These are phyloP conservation scores for Enoplosus armatus DNA, from an alignment of 2,797 vertebrate genomes.

Conservation along the genomic window DNA sequence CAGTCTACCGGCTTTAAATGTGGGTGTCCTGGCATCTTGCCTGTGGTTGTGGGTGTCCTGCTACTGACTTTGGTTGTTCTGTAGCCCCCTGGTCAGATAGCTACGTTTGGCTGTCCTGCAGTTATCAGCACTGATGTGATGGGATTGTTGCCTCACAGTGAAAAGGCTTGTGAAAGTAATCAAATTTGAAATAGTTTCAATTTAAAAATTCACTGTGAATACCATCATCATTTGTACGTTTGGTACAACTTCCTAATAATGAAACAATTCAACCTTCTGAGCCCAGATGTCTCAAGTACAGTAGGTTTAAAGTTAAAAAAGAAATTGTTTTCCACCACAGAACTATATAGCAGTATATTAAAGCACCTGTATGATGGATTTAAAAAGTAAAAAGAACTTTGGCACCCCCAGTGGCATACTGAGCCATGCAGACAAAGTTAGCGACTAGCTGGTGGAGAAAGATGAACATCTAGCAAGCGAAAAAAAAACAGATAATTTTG, in stretches of 20 bases:
- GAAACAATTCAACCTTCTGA: background rate
- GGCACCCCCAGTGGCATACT: background rate
- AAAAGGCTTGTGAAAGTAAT: background rate
- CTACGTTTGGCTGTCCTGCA: slow-evolving; percentile 2
- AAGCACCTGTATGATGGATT: background rate
- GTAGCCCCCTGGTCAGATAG: slow-evolving; percentile 19
- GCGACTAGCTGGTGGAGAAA: no score
- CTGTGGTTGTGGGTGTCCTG: slow-evolving; percentile 43
- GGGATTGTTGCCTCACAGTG: background rate
- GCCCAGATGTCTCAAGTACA: background rate
- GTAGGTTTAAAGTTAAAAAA: background rate
- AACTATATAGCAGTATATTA: no score
- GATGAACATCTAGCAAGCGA: background rate
- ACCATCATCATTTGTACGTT: background rate
- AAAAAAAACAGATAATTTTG: background rate
- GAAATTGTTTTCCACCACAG: no score
- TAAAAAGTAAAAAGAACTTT: background rate
- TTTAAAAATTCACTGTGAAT: background rate
- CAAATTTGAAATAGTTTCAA: background rate
- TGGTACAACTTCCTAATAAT: background rate
- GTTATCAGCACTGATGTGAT: background rate
- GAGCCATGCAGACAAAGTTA: no score
- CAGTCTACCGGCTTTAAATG: slow-evolving; percentile 30
- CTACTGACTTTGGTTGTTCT: slow-evolving; percentile 35
- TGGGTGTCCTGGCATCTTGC: slow-evolving; percentile 29